Conservation (phyloP, 2,797 vertebrate species). For the Apogon talboti region DNA sequence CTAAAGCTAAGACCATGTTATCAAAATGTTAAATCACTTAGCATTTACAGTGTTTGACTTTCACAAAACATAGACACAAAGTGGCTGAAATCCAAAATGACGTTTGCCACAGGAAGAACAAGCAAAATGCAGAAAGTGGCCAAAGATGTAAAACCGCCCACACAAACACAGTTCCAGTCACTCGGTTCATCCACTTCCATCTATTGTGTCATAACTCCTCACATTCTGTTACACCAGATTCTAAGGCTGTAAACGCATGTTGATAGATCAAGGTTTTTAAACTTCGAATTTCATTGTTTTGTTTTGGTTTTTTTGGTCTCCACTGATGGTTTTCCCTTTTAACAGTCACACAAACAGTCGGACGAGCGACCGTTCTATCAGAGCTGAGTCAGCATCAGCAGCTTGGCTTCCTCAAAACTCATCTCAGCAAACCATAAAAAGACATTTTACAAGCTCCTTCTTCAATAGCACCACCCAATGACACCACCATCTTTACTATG, state of each 20-base stretch:
- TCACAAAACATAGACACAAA: too few species aligned
- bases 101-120: constrained; percentile 10
- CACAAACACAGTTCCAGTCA: background rate
- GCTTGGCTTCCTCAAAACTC: constrained; percentile 54
- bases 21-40: too few species aligned
- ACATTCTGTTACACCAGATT: background rate
- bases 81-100: too few species aligned
- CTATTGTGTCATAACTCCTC: constrained; percentile 1
- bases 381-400: constrained; percentile 55
- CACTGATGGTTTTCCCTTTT: too few species aligned
- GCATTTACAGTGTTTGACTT: too few species aligned
- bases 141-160: background rate
- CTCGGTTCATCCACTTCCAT: background rate
- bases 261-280: background rate
- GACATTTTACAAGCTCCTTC: constrained; percentile 32
- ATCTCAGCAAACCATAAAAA: constrained; percentile 38
- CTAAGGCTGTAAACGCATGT: background rate
- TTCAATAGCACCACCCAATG: constrained; percentile 24
- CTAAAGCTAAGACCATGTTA: too few species aligned
- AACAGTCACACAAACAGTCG: constrained; percentile 7
- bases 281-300: background rate
- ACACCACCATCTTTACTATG: constrained; percentile 6
- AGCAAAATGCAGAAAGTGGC: background rate
- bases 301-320: too few species aligned
- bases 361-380: background rate